Evolutionary conservation across 2,113 vertebrate genomes (phyloP).

Genomic region (Phasianus colchicus): DNA sequence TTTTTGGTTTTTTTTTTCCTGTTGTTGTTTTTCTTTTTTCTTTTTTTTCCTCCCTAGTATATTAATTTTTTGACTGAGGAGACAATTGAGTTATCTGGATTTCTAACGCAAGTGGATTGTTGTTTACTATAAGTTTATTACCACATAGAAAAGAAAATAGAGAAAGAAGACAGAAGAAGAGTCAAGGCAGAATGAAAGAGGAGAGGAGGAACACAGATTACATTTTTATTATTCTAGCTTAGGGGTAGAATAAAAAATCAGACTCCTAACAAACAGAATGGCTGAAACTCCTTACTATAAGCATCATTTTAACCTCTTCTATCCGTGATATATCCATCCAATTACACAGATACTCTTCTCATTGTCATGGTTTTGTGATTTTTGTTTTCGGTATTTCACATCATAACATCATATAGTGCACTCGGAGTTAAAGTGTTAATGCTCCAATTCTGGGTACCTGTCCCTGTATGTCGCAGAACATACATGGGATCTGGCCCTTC

Average conservation of each 20-base stretch:
- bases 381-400: no score
- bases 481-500: no score
- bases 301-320: background rate
- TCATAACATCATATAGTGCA: no score
- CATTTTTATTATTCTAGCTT: background rate
- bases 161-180: background rate
- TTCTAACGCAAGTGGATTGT: background rate
- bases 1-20: background rate
- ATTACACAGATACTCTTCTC: no score
- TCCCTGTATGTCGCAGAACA: no score
- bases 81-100: rapidly evolving
- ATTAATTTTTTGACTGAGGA: background rate
- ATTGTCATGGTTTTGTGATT: no score
- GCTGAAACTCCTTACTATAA: background rate
- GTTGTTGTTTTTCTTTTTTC: background rate
- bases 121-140: background rate
- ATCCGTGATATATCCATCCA: background rate
- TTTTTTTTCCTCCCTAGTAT: no score
- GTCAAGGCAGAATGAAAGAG: background rate
- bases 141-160: background rate
- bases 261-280: background rate
- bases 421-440: no score
- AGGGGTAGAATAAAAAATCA: background rate
- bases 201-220: background rate
- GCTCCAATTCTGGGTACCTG: no score